Evolutionary conservation across 2,113 vertebrate genomes (phyloP), one percentile per base, ranked within the genome.

Genomic region (Thunnus maccoyii): DNA sequence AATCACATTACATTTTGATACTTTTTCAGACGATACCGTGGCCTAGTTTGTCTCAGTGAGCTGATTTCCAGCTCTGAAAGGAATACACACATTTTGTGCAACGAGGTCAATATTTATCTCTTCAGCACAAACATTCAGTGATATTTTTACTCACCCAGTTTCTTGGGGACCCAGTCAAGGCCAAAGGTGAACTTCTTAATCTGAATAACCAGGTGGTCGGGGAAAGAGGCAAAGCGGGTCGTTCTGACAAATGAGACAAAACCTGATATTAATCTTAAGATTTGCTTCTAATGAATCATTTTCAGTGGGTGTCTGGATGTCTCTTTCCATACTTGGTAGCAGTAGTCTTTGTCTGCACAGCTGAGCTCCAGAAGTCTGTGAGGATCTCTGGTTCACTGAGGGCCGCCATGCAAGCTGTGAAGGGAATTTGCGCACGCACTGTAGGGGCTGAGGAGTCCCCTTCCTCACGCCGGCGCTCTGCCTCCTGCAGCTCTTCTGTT

Each of bases 141-240:
- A 51, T 14, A 5, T 60, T 1, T 79, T 66, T 57, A 18, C 89
- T 96, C 94, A 99, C 98, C 98, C 30, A 99, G 96, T 93, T 99
- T 99, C 94, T 99, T 99, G 78, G 98, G 98, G 51, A 99, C 97
- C 98, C 98, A 99, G 93, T 99, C 98, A 84, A 98, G 94, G 84
- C 98, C 98, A 5, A 99, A 99, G 65, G 98, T 99, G 91, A 99
- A 99, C 89, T 99, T 99, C 96, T 99, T 99, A 87, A 99, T 98
- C 93, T 99, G 98, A 90, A 99, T 99, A 79, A 99, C 97, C 90
- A 99, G 95, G 92, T 99, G 97, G 92, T 99, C 98, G 0, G 98
- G 98, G 92, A 99, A 99, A 72, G 98, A 99, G 90, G 98, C 98
- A 80, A 99, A 99, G 22, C 97, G 96, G 14, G 98, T 99, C 0